Evolutionary conservation across 2,113 vertebrate genomes (phyloP).

Genomic region (Ceratotherium simum): DNA sequence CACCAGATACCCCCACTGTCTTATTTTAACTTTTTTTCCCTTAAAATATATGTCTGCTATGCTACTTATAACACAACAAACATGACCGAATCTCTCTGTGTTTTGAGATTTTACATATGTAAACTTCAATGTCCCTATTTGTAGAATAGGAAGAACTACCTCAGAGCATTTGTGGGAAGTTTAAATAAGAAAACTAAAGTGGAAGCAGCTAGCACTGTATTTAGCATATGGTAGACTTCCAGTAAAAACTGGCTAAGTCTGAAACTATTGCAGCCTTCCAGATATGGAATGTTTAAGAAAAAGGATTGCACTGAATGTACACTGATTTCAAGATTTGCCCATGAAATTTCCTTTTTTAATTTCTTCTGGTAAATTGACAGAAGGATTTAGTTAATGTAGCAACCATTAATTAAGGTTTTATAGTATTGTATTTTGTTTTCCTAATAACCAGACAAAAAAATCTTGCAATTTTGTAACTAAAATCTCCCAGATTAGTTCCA

Average conservation of each 20-base stretch:
- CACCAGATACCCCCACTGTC: not conserved
- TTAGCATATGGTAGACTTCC: not conserved
- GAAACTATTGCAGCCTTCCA: not conserved
- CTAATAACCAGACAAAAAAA: not conserved
- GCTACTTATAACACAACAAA: not conserved
- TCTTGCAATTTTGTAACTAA: not conserved
- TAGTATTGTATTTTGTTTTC: not conserved
- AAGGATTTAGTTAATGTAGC: not conserved
- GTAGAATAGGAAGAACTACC: not conserved
- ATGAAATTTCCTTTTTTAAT: not conserved
- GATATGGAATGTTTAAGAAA: not conserved
- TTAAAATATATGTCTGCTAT: not conserved
- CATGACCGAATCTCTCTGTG: not conserved
- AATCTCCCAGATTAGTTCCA: not conserved
- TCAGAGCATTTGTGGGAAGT: not conserved
- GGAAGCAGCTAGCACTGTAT: not conserved
- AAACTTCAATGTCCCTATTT: not conserved
- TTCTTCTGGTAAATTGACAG: not conserved
- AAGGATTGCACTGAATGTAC: not conserved
- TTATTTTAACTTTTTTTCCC: not conserved
- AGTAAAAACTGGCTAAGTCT: not conserved
- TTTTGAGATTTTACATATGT: not conserved
- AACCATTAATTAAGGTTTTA: not conserved
- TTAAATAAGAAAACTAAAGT: not conserved
- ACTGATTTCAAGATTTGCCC: not conserved